These are phyloP conservation scores for Schizopygopsis malacanthus DNA, from an alignment of 2,797 vertebrate genomes.

Conservation along the genomic window DNA sequence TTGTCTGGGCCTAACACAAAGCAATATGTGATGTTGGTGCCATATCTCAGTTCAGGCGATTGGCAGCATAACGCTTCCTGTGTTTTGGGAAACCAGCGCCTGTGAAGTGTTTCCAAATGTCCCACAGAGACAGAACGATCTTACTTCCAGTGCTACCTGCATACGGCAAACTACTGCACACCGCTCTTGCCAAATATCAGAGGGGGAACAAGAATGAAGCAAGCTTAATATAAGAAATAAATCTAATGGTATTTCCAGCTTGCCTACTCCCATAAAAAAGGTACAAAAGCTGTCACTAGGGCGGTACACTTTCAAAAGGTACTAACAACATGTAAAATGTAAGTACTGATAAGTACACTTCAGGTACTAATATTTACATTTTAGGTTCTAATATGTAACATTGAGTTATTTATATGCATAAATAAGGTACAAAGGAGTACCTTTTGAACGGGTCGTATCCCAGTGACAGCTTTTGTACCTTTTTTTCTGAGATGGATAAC, in stretches of 20 bases:
- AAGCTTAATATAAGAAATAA: not conserved
- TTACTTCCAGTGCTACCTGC: not conserved
- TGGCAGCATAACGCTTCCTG: constrained; percentile 1
- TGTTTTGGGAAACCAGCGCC: constrained; percentile 6
- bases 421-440: no score
- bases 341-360: no score
- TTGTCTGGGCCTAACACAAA: constrained; percentile 10
- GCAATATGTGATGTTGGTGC: not conserved
- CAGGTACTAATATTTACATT: no score
- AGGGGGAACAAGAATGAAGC: not conserved
- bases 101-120: constrained; percentile 36
- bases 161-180: not conserved
- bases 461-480: no score
- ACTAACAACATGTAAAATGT: no score
- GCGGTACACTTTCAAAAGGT: no score
- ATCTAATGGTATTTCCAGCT: not conserved
- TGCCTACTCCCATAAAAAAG: no score
- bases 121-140: not conserved
- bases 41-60: not conserved
- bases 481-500: no score
- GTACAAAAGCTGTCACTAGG: no score
- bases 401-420: no score
- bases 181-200: not conserved
- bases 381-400: no score
- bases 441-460: no score